These are phyloP conservation scores for Aproaerema taeniolella DNA, from an alignment of 2,888 invertebrate species.

Conservation along the genomic window DNA sequence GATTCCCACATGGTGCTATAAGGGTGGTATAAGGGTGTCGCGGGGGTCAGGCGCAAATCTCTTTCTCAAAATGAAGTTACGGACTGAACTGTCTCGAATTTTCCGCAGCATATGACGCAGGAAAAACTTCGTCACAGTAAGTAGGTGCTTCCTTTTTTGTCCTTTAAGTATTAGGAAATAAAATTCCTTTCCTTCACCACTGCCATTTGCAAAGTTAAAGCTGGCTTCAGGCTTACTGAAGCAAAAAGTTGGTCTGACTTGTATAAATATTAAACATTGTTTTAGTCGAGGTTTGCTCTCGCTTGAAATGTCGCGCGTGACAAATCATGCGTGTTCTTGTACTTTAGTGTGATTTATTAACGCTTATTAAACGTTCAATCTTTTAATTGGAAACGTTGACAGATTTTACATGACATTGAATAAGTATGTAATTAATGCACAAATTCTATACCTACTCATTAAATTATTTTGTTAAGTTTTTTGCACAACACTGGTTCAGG, in stretches of 20 bases:
- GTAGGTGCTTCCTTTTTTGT: no score
- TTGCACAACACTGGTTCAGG: no score
- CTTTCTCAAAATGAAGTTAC: conserved; percentile 67
- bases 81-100: conserved; percentile 61
- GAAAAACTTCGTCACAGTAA: conserved; percentile 53
- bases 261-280: conserved; percentile 7
- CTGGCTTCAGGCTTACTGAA: conserved; percentile 10
- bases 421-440: no score
- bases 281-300: conserved; percentile 7
- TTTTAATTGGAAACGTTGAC: conserved; percentile 35
- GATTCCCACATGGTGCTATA: conserved; percentile 52
- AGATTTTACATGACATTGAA: conserved; percentile 52
- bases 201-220: conserved; percentile 20
- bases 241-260: conserved; percentile 6
- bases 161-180: conserved; percentile 27
- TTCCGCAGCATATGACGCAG: conserved; percentile 44
- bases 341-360: conserved; percentile 23
- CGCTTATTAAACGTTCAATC: conserved; percentile 40
- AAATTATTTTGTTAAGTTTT: no score
- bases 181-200: conserved; percentile 28
- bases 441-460: no score
- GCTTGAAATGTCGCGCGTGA: conserved; percentile 4
- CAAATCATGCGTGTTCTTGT: conserved; percentile 5
- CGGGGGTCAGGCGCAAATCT: conserved; percentile 46
- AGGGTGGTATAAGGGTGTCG: no score